Conservation (phyloP, 2,797 vertebrate genomes). For the Gadopsis marmoratus region DNA sequence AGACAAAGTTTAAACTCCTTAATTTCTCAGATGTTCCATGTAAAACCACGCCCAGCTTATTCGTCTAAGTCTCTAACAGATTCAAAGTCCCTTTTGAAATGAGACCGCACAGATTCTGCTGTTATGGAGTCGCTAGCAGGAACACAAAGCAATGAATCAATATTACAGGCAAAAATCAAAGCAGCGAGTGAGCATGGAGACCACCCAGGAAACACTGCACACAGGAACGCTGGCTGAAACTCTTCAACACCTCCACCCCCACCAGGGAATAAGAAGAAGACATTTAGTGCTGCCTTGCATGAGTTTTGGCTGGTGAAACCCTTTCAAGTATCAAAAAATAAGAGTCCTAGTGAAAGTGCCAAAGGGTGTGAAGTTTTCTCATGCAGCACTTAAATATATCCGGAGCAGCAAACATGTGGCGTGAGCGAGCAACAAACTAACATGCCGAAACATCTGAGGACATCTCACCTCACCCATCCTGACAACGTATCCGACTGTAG, state of each 20-base stretch:
- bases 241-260: conserved; percentile 62
- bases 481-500: background rate
- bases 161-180: conserved; percentile 24
- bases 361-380: conserved; percentile 33
- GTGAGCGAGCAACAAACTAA: background rate
- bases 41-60: background rate
- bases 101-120: background rate
- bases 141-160: conserved; percentile 23
- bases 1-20: background rate
- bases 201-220: conserved; percentile 20
- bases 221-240: conserved; percentile 30
- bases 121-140: background rate
- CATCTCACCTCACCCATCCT: background rate
- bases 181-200: conserved; percentile 26
- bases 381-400: background rate
- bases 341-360: conserved; percentile 2
- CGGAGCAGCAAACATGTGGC: background rate
- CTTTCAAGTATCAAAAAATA: conserved; percentile 18
- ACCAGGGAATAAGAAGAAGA: conserved; percentile 19
- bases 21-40: background rate
- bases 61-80: background rate
- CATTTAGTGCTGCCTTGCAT: background rate
- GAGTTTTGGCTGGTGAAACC: conserved; percentile 27
- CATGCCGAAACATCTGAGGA: background rate
- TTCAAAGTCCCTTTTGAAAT: background rate